These are phyloP conservation scores for Leistus spinibarbis DNA, from an alignment of 2,888 invertebrate genomes.

Conservation along the genomic window DNA sequence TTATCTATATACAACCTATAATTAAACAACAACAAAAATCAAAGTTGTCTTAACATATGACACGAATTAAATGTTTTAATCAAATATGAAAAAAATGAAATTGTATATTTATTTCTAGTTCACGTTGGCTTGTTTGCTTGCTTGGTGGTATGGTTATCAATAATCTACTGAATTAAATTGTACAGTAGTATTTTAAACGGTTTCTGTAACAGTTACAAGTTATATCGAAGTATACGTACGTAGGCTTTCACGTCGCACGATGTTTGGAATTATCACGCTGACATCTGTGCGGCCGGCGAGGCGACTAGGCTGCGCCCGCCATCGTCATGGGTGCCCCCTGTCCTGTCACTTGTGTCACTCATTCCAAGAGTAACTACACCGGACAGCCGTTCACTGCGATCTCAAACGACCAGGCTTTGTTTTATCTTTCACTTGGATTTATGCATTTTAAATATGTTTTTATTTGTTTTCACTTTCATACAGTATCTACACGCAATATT, in stretches of 20 bases:
- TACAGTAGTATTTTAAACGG: background rate
- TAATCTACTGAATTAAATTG: background rate
- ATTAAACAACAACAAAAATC: background rate
- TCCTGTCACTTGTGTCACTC: slow-evolving; percentile 4
- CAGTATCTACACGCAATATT: too few species aligned
- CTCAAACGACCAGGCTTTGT: background rate
- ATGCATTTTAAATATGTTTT: background rate
- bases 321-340: background rate
- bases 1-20: background rate
- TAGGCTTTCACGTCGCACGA: background rate
- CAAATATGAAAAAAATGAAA: background rate
- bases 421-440: background rate
- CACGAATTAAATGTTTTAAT: background rate
- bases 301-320: background rate
- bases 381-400: background rate
- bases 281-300: background rate
- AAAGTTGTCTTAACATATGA: background rate
- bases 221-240: background rate
- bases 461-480: too few species aligned
- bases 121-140: too few species aligned
- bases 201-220: background rate
- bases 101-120: background rate
- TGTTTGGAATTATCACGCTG: background rate
- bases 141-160: too few species aligned
- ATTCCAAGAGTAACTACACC: background rate